Base-by-base conservation (phyloP, 1,140 invertebrate species). In the Atta cephalotes region DNA sequence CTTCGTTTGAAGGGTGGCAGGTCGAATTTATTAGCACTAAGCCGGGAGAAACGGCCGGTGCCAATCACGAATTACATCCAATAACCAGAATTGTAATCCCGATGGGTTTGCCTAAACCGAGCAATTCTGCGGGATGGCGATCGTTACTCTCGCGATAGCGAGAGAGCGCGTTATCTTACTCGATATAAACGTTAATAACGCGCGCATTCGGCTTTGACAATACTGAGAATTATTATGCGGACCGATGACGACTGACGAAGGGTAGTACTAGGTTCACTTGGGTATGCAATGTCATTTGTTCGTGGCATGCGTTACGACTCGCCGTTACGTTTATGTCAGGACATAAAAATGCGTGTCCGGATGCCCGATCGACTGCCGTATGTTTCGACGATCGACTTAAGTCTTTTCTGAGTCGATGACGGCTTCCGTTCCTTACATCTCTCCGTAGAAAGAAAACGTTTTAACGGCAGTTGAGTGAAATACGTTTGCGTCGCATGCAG, bases 21-120 rank as follows among this genome's bases (percentile, higher is more conserved):
- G 85, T 79, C 92, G 90, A 94, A 94, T 94, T 94, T 94, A 94
- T 93, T 94, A 94, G 94, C 91, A 93, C 92, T 94, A 92, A 92
- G 86, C 90, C 87, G 89, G 86, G 88, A 90, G 90, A 90, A 94
- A 94, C 88, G 92, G 91, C 90, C 92, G 89, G 82, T 92, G 93
- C 93, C 94, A 94, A 94, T 94, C 93, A 94, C 93, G 92, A 94
- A 94, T 93, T 94, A 94, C 93, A 90, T 89, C 87, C 93, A 93
- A 94, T 94, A 94, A 93, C 92, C 89, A 85, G 91, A 93, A 93
- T 94, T 92, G 93, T 93, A 92, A 93, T 89, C 89, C 39, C 66
- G 88, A 90, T 28, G 91, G 79, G 87, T 91, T 91, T 84, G 56
- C 90, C 87, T 89, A 89, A 56, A 89, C 89, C 91, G 84, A 25